phyloP scores from a whole-genome alignment of 1,140 invertebrate species.

The Bacillus rossius region DNA sequence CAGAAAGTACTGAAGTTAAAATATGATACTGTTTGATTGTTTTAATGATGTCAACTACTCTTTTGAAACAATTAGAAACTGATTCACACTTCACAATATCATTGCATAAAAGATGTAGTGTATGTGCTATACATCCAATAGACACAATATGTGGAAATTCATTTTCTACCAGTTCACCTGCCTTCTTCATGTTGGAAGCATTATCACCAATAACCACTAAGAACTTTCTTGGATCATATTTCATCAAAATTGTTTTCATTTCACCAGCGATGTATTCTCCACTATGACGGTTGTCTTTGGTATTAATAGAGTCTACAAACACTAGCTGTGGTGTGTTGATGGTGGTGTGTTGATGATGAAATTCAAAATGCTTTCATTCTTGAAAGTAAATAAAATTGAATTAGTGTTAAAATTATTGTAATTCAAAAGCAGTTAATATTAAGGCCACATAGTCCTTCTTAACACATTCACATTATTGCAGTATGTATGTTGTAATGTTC shows the following conservation, averaged over 20 bases:
- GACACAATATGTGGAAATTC: not conserved
- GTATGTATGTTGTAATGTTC: no score
- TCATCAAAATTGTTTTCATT: conserved; percentile 27
- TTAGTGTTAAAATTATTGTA: no score
- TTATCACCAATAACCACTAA: conserved; percentile 29
- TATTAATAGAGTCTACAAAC: conserved; percentile 26
- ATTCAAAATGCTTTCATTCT: conserved; percentile 22
- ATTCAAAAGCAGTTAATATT: no score
- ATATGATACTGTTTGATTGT: not conserved
- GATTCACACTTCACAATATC: not conserved
- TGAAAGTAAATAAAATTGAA: no score
- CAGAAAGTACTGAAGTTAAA: not conserved
- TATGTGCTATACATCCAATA: not conserved
- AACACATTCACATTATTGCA: no score
- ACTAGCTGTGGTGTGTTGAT: conserved; percentile 33
- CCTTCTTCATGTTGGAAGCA: conserved; percentile 26
- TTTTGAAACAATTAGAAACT: not conserved
- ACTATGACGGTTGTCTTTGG: conserved; percentile 25
- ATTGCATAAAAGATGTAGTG: not conserved
- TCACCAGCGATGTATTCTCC: conserved; percentile 23
- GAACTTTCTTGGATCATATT: conserved; percentile 28
- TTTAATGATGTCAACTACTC: not conserved
- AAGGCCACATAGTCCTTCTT: no score
- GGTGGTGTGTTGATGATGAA: conserved; percentile 28
- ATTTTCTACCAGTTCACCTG: conserved; percentile 23